A percentile compares a stretch with the other conserved stretches of the same genome.
These are phyloP conservation scores for Caradrina clavipalpis DNA, from an alignment of 2,888 invertebrate genomes.

Conservation along the genomic window DNA sequence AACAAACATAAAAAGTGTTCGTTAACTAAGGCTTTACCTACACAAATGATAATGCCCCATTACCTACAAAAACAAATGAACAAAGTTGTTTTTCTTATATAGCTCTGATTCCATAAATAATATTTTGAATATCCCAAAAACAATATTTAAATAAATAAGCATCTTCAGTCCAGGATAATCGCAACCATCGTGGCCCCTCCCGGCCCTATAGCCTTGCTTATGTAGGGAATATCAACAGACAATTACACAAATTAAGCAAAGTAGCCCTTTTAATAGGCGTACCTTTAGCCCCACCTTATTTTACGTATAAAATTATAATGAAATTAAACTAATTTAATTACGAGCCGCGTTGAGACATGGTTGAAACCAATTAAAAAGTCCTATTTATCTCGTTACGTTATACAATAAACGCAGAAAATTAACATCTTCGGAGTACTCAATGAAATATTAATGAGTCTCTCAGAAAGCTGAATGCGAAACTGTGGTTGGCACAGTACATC, in stretches of 20 bases:
- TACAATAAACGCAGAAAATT: conserved; percentile 48
- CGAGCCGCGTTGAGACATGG: conserved; percentile 21
- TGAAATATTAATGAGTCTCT: conserved; percentile 59
- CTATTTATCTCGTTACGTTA: conserved; percentile 26
- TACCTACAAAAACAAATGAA: neutral
- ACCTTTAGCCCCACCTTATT: conserved; percentile 20
- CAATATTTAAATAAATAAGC: conserved; percentile 34
- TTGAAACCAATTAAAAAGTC: conserved; percentile 39
- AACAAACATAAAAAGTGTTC: no score
- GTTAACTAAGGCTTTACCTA: no score
- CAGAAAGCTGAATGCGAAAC: conserved; percentile 20
- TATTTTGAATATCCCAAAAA: conserved; percentile 13
- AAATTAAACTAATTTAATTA: conserved; percentile 48
- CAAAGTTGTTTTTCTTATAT: neutral
- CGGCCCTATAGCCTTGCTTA: conserved; percentile 11
- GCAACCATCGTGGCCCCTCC: neutral
- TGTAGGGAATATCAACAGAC: conserved; percentile 46
- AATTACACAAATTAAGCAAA: conserved; percentile 54
- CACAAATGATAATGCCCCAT: neutral
- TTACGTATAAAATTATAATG: conserved; percentile 36
- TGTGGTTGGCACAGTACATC: conserved; percentile 13
- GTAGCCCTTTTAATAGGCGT: conserved; percentile 38
- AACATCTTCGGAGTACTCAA: conserved; percentile 35
- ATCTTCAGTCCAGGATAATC: conserved; percentile 23
- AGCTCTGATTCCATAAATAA: neutral